phyloP scores from a whole-genome alignment of 2,888 invertebrate species.

The Spialia ferax region DNA sequence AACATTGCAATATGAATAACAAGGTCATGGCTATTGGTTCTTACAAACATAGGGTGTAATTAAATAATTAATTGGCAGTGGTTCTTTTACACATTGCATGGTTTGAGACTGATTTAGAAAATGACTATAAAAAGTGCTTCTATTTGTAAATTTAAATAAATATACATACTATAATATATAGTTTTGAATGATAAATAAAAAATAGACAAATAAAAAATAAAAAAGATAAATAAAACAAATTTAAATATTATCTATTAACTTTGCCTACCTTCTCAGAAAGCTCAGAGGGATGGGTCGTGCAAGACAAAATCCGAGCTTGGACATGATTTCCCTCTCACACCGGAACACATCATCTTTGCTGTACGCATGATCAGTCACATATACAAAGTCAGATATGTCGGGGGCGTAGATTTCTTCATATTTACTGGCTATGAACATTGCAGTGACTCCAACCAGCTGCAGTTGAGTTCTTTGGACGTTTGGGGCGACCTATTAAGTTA shows the following conservation, averaged over 20 bases:
- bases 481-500: conserved; percentile 81
- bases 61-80: no score
- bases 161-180: no score
- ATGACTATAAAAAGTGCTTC: no score
- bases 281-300: conserved; percentile 95
- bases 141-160: no score
- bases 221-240: not conserved
- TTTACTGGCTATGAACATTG: conserved; percentile 96
- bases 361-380: conserved; percentile 96
- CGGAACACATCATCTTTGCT: conserved; percentile 91
- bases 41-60: no score
- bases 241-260: not conserved
- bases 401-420: conserved; percentile 98
- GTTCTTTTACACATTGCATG: no score
- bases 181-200: no score
- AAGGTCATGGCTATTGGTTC: no score
- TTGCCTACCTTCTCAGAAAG: conserved; percentile 92
- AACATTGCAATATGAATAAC: no score
- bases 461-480: conserved; percentile 90
- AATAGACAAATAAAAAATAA: not conserved
- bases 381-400: conserved; percentile 95
- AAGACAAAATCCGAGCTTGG: conserved; percentile 92
- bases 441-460: conserved; percentile 96
- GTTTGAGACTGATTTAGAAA: no score
- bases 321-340: conserved; percentile 94